phyloP scores from a whole-genome alignment of 1,140 invertebrate genomes.

The Theocolax elegans region DNA sequence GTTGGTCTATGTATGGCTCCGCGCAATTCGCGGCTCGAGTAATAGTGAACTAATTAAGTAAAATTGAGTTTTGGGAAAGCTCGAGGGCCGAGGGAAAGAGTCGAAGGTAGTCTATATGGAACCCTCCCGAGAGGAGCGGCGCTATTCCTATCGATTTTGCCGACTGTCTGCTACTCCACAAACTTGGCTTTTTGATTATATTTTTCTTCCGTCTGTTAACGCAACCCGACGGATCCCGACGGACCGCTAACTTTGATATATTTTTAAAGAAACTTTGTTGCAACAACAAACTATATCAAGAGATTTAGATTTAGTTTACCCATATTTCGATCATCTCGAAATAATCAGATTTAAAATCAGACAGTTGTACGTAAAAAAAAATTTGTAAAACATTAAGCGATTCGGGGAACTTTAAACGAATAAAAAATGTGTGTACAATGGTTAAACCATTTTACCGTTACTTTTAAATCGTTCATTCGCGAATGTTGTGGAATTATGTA shows the following conservation, averaged over 20 bases:
- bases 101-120: neutral
- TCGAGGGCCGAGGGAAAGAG: neutral
- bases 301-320: too few relatives aligned
- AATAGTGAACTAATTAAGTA: slow-evolving; percentile 39
- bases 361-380: too few relatives aligned
- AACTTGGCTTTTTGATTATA: slow-evolving; percentile 18
- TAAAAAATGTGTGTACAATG: too few relatives aligned
- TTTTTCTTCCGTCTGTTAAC: slow-evolving; percentile 9
- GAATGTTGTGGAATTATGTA: too few relatives aligned
- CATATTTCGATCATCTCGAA: too few relatives aligned
- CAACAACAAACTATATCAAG: too few relatives aligned
- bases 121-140: neutral
- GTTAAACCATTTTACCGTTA: too few relatives aligned
- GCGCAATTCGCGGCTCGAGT: neutral
- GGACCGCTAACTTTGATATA: slow-evolving; percentile 23
- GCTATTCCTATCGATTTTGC: slow-evolving; percentile 22
- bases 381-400: too few relatives aligned
- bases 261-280: slow-evolving; percentile 5
- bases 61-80: slow-evolving; percentile 32
- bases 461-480: too few relatives aligned
- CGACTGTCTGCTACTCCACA: neutral
- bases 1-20: neutral
- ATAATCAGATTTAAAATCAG: too few relatives aligned
- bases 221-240: neutral
- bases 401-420: too few relatives aligned